Base-by-base conservation (phyloP, 2,797 vertebrate genomes). In the Leucoraja ocellata region DNA sequence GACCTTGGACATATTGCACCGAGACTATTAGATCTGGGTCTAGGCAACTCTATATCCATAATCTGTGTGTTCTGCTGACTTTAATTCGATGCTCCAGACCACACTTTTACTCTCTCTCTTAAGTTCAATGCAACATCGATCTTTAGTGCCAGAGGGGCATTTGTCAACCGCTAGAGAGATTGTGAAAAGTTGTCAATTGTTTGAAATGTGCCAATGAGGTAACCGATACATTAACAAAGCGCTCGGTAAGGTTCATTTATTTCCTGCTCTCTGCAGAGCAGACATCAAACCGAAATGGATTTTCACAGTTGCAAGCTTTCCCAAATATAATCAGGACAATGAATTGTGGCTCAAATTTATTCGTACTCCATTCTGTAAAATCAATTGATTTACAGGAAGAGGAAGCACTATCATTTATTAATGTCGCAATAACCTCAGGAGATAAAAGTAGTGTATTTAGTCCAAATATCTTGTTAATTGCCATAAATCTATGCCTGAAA, bases 291-390 rank as follows among this genome's bases (percentile, higher is more conserved):
- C 39, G 16, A 74, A 74, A 58, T 92, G 73, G 68, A 92, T 92
- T 74, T 92, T n/a, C 71, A 92, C 68, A 54, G 36, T 88, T 18
- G 63, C 16, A 36, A 68, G 63, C 63, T 88, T 65, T 88, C 68
- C 84, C 9, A 88, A 88, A 88, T 88, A 88, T 88, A 88, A 88
- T n/a, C 63, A 32, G 63, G 61, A 68, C 84, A 68, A 88, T 68
- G 84, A 88, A 68, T 88, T 88, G n/a, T 88, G 61, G 84, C 61
- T 39, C 61, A 88, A 63, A 88, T 88, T 68, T 68, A 88, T 68
- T 92, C 90, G 58, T 7, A n/a, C 14, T 68, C 61, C n/a, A 76
- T 25, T 76, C 90, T 74, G 73, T 76, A 73, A 92, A 74, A 73
- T 73, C 68, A 76, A 76, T 74, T 92, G 68, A 54, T 58, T 74